Evolutionary conservation across 2,797 vertebrate genomes (phyloP).

Genomic region (Lophius americanus): DNA sequence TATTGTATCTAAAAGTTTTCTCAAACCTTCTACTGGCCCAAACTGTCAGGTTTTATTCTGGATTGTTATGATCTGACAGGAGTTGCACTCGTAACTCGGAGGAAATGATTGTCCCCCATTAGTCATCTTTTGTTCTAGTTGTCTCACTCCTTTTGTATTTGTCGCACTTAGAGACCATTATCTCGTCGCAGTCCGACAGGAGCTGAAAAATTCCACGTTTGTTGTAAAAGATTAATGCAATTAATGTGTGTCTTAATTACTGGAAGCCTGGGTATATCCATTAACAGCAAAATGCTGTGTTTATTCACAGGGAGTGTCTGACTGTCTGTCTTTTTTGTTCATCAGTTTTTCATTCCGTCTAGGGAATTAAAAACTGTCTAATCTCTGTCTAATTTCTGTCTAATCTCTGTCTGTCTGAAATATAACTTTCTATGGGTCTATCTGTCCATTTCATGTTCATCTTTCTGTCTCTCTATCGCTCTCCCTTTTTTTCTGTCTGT

Average conservation of each 20-base stretch:
- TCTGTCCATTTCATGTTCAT: too few relatives aligned
- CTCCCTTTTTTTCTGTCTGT: too few relatives aligned
- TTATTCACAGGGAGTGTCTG: constrained; percentile 9
- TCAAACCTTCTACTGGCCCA: not conserved
- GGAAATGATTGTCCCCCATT: constrained; percentile 27
- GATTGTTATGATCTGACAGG: constrained; percentile 15
- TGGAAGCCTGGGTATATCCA: constrained; percentile 33
- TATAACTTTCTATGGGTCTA: too few relatives aligned
- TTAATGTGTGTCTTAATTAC: constrained; percentile 59
- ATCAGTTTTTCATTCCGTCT: too few relatives aligned
- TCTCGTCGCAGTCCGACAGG: constrained; percentile 51
- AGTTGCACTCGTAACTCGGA: not conserved
- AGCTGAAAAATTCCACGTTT: constrained; percentile 52
- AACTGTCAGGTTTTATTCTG: constrained; percentile 9
- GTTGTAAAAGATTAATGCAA: constrained; percentile 61
- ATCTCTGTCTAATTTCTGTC: too few relatives aligned
- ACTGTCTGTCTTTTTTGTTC: too few relatives aligned
- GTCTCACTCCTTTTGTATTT: constrained; percentile 41
- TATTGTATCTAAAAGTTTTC: too few relatives aligned
- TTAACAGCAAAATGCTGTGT: constrained; percentile 33
- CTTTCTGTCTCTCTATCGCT: too few relatives aligned
- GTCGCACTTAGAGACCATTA: constrained; percentile 51
- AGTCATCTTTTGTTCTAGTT: constrained; percentile 31
- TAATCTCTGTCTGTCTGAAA: too few relatives aligned
- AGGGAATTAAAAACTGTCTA: too few relatives aligned